These are phyloP conservation scores for Drosophila bipectinata DNA, from an alignment of 1,140 invertebrate genomes.

Conservation along the genomic window DNA sequence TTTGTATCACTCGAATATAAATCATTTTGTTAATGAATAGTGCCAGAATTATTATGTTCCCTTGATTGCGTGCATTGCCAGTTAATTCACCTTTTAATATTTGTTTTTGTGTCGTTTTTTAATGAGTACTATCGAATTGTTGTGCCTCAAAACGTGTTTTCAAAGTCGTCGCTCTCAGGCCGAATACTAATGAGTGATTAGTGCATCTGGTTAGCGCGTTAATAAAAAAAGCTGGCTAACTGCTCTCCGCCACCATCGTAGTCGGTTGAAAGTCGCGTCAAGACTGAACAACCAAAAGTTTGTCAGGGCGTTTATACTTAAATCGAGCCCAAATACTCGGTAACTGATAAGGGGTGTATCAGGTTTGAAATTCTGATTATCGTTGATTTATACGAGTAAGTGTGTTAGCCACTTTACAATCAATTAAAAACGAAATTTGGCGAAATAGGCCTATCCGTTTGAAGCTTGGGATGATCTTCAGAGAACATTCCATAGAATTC, in stretches of 20 bases:
- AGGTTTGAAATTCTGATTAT: background rate
- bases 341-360: constrained; percentile 20
- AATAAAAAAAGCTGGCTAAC: constrained; percentile 16
- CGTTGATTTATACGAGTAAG: background rate
- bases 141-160: constrained; percentile 49
- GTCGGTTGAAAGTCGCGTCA: constrained; percentile 39
- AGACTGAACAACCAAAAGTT: constrained; percentile 45
- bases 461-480: background rate
- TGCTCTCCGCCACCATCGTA: constrained; percentile 43
- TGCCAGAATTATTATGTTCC: constrained; percentile 4
- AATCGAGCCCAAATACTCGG: constrained; percentile 15
- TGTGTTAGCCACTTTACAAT: background rate
- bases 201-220: constrained; percentile 26
- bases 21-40: background rate
- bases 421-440: background rate
- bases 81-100: constrained; percentile 61
- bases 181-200: constrained; percentile 33
- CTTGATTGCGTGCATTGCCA: constrained; percentile 21
- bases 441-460: background rate
- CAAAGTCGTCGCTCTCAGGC: constrained; percentile 26
- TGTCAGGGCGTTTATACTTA: constrained; percentile 14
- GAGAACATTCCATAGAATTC: background rate
- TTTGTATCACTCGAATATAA: background rate
- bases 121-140: constrained; percentile 19
- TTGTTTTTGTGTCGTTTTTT: constrained; percentile 11